Percentiles rank a stretch among this genome's conserved stretches.
These are phyloP conservation scores for Subacronicta megacephala DNA, from an alignment of 2,888 invertebrate genomes.

Conservation along the genomic window DNA sequence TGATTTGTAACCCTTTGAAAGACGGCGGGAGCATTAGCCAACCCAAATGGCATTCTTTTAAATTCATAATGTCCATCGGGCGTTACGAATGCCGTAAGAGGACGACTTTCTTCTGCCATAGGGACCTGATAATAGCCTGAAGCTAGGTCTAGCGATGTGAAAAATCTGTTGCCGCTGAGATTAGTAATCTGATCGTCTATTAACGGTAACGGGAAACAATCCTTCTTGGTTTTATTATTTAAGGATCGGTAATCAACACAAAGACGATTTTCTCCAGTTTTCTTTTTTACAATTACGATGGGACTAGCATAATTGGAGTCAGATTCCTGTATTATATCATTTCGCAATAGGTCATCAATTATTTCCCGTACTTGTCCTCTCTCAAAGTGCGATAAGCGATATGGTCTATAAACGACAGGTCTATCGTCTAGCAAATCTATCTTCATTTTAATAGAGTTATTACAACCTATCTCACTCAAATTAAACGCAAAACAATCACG, in stretches of 20 bases:
- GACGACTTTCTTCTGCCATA: background rate
- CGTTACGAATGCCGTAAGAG: too few relatives aligned
- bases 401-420: background rate
- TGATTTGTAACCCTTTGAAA: too few relatives aligned
- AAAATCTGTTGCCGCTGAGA: background rate
- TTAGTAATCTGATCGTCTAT: background rate
- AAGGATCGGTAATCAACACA: too few relatives aligned
- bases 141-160: background rate
- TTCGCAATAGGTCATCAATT: background rate
- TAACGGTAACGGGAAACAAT: too few relatives aligned
- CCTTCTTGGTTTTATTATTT: too few relatives aligned
- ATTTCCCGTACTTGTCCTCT: constrained; percentile 1
- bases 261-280: too few relatives aligned
- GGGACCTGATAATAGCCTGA: too few relatives aligned
- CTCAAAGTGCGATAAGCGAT: background rate
- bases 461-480: background rate
- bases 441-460: background rate
- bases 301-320: background rate
- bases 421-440: background rate
- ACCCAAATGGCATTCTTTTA: too few relatives aligned
- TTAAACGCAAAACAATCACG: constrained; percentile 4
- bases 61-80: too few relatives aligned
- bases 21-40: too few relatives aligned
- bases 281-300: too few relatives aligned
- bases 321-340: constrained; percentile 4